Percentiles rank a stretch among this genome's conserved stretches.
These are phyloP conservation scores for Galendromus occidentalis DNA, from an alignment of 1,140 invertebrate species.

Conservation along the genomic window DNA sequence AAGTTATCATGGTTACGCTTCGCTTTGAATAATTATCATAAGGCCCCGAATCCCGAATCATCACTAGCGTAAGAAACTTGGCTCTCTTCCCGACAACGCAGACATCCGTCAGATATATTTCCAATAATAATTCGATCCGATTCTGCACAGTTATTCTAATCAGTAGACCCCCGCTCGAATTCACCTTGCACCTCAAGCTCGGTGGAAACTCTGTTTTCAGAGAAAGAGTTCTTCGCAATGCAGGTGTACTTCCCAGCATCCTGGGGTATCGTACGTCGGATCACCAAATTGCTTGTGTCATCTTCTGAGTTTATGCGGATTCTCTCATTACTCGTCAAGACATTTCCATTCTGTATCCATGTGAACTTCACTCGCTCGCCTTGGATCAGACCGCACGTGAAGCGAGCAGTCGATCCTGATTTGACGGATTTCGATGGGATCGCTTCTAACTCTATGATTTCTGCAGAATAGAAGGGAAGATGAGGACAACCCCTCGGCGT, in stretches of 20 bases:
- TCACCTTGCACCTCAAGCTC: not conserved
- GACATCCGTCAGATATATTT: too few species aligned
- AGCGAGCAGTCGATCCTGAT: not conserved
- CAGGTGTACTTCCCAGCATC: slow-evolving; percentile 23
- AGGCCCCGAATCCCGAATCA: too few species aligned
- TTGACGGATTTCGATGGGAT: not conserved
- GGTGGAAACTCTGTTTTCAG: not conserved
- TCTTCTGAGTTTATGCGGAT: not conserved
- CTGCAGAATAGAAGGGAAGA: not conserved
- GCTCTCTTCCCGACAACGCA: too few species aligned
- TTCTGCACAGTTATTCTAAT: too few species aligned
- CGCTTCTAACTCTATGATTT: not conserved
- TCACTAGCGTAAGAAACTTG: too few species aligned
- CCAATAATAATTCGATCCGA: too few species aligned
- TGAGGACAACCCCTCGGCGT: not conserved
- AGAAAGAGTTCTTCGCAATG: slow-evolving; percentile 19
- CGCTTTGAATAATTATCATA: too few species aligned
- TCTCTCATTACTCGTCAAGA: not conserved
- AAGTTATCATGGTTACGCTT: too few species aligned
- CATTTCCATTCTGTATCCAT: not conserved
- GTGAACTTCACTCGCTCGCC: not conserved
- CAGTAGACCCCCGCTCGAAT: too few species aligned
- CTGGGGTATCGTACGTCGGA: slow-evolving; percentile 12
- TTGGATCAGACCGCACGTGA: not conserved
- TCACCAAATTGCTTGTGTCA: not conserved